phyloP scores from a whole-genome alignment of 2,888 invertebrate species.

The Perithous albicinctus region DNA sequence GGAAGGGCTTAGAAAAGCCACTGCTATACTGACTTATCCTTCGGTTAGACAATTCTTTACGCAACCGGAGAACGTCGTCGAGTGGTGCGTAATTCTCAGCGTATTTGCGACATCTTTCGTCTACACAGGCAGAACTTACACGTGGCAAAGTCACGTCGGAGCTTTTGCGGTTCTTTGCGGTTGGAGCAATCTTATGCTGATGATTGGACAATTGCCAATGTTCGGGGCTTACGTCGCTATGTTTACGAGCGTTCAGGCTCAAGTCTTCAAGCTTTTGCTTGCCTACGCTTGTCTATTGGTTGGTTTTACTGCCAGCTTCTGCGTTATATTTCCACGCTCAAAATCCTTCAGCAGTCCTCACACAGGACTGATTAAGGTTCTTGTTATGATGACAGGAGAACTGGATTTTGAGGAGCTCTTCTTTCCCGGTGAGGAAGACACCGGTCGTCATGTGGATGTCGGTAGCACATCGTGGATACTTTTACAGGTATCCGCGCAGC shows the following conservation, averaged over 20 bases:
- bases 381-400: slow-evolving; percentile 96
- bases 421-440: slow-evolving; percentile 87
- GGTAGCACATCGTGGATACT: slow-evolving; percentile 85
- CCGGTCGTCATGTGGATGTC: slow-evolving; percentile 86
- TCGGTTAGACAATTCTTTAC: slow-evolving; percentile 93
- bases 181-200: slow-evolving; percentile 96
- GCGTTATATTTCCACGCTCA: slow-evolving; percentile 94
- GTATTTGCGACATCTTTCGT: slow-evolving; percentile 94
- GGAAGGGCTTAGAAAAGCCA: slow-evolving; percentile 92
- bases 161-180: slow-evolving; percentile 94
- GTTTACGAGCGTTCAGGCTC: slow-evolving; percentile 95
- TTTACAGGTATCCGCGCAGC: slow-evolving; percentile 92
- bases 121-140: slow-evolving; percentile 91
- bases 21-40: slow-evolving; percentile 93
- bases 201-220: slow-evolving; percentile 95
- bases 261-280: slow-evolving; percentile 94
- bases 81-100: slow-evolving; percentile 94
- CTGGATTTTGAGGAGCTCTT: slow-evolving; percentile 91
- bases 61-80: slow-evolving; percentile 94
- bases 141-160: slow-evolving; percentile 95
- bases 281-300: slow-evolving; percentile 94
- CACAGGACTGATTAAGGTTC: slow-evolving; percentile 93
- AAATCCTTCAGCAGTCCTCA: slow-evolving; percentile 94
- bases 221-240: slow-evolving; percentile 96
- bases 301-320: slow-evolving; percentile 95